Evolutionary conservation across 2,113 vertebrate genomes (phyloP), one percentile per base, ranked within the genome.

Genomic region (Egretta garzetta): DNA sequence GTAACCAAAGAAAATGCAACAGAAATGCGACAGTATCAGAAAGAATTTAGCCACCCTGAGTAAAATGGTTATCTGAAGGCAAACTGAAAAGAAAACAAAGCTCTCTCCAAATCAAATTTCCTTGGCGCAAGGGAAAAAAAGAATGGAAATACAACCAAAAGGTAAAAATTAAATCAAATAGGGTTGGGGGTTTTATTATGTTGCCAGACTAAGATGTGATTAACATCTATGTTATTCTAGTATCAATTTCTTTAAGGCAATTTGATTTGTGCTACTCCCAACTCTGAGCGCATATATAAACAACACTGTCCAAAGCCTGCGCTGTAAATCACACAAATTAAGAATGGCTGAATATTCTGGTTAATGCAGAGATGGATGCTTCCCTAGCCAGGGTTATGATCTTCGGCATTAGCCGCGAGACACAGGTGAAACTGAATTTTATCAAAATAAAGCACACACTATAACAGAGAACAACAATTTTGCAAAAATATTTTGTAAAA

Each of bases 381-480:
- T 63, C 67, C 49, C 45, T 32, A 11, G 24, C 37, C 18, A 26
- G 8, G 19, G 41, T 37, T 12, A 73, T 21, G 35, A 37, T 28
- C 73, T 81, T 55, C 23, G n/a, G 3, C 21, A 22, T 35, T 49
- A 52, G 60, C 53, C 27, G 3, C 43, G 2, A 6, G 55, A n/a
- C 27, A 28, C 1, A 3, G 26, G 21, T 28, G 27, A 66, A 66
- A 75, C 1, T 14, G 20, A 81, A 81, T 64, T 87, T 62, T 22
- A 55, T 4, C 3, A 27, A 83, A 95, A 72, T 4, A 72, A 94
- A 73, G 68, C 15, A 9, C 9, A 9, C 0, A 0, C n/a, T 5
- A 4, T 0, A n/a, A 50, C 28, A 35, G 3, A 62, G 82, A 68
- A 66, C 0, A 1, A 59, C 1, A 13, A 53, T 60, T 82, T 28